Conservation (phyloP, 2,888 invertebrate species). For the Scrobipalpa atriplicella region DNA sequence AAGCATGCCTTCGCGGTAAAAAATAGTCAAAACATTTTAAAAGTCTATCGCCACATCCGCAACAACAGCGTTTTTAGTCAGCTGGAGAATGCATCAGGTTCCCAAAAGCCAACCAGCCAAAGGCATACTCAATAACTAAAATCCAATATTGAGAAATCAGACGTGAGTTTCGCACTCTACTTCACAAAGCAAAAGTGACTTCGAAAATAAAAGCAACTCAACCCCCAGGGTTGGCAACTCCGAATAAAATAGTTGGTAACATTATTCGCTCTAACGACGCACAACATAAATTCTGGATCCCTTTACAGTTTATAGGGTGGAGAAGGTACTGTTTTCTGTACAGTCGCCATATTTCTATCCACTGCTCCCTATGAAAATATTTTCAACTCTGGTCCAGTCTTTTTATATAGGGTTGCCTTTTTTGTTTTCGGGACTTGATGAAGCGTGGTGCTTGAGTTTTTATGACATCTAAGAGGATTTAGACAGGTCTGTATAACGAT, state of each 20-base stretch:
- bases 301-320: slow-evolving; percentile 58
- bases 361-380: not conserved
- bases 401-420: too few species aligned
- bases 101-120: not conserved
- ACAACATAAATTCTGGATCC: slow-evolving; percentile 67
- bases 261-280: slow-evolving; percentile 69
- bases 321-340: slow-evolving; percentile 36
- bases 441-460: too few species aligned
- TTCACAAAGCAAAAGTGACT: slow-evolving; percentile 10
- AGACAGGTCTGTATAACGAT: too few species aligned
- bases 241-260: slow-evolving; percentile 63
- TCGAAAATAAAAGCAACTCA: slow-evolving; percentile 30
- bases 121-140: slow-evolving; percentile 14
- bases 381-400: not conserved
- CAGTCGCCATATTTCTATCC: not conserved
- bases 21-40: not conserved
- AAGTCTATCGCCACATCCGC: too few species aligned
- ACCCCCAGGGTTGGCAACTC: slow-evolving; percentile 36
- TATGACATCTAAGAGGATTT: too few species aligned
- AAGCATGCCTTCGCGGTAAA: too few species aligned
- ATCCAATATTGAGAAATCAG: slow-evolving; percentile 11
- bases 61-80: too few species aligned
- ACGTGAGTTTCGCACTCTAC: slow-evolving; percentile 3
- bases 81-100: not conserved
- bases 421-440: too few species aligned